Evolutionary conservation across 2,888 invertebrate species (phyloP).

Genomic region (Horisme vitalbata): DNA sequence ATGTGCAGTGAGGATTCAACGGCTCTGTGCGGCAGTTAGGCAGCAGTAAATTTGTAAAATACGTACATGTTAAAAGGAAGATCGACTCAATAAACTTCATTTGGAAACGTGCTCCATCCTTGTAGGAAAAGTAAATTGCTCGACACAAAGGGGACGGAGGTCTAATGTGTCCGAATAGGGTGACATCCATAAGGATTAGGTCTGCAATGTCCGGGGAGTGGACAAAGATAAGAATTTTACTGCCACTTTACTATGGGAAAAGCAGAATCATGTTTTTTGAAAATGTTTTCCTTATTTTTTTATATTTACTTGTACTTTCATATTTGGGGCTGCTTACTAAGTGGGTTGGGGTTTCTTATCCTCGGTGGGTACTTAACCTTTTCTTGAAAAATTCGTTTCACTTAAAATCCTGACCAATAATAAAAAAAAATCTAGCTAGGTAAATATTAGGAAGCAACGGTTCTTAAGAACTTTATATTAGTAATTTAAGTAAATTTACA

Average conservation of each 20-base stretch:
- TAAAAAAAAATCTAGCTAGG: not conserved
- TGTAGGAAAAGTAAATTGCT: conserved; percentile 13
- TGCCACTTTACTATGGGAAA: conserved; percentile 12
- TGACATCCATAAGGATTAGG: conserved; percentile 20
- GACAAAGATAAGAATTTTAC: conserved; percentile 22
- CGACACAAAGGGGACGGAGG: conserved; percentile 13
- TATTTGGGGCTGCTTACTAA: conserved; percentile 4
- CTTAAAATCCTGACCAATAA: not conserved
- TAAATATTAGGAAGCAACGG: too few relatives aligned
- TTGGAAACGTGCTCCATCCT: conserved; percentile 7
- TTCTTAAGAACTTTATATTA: too few relatives aligned
- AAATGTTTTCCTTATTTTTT: conserved; percentile 1
- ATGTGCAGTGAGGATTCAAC: too few relatives aligned
- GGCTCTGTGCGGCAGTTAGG: too few relatives aligned
- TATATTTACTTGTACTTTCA: not conserved
- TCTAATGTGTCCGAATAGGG: conserved; percentile 10
- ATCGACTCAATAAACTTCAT: conserved; percentile 2
- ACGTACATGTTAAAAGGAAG: too few relatives aligned
- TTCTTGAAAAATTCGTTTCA: not conserved
- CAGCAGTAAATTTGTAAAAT: too few relatives aligned
- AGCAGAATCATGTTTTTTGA: conserved; percentile 14
- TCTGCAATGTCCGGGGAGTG: conserved; percentile 12
- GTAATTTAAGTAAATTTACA: too few relatives aligned
- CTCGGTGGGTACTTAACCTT: not conserved
- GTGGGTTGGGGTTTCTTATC: not conserved